Base-by-base conservation (phyloP, 37 sponge, comb jelly and placozoan species). In the Chondrosia reniformis region DNA sequence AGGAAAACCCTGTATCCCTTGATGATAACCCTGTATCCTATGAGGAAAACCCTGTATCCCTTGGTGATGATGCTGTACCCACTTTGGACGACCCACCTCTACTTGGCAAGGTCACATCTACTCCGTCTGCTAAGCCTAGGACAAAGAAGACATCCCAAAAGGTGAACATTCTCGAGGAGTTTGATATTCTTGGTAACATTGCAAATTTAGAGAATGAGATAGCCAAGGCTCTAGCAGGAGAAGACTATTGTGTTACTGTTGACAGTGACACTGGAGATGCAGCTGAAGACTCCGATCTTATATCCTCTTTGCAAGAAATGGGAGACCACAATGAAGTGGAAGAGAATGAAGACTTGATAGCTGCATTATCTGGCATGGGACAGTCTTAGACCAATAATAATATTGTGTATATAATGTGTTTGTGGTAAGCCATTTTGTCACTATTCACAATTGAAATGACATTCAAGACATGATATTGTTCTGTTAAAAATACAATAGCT, bases 281-380 rank as follows among this genome's bases (percentile, higher is more conserved):
- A 34, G 42, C 15, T 21, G 72, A 69, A 2, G 39, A 69, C 43
- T 69, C 41, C 22, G 72, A 69, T 0, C 72, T 69, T n/a, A 69
- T 69, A 25, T 25, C 32, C 1, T 69, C 72, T 2, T 44, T 69
- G 4, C 41, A 69, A 6, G 4, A 41, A 1, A 24, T 69, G 25
- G 44, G 58, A 4, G 58, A 28, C 4, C 27, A 56, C 27, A 28
- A 28, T 56, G 52, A 15, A 49, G 52, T 10, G 10, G 58, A 56
- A 6, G 58, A 56, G 58, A 8, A n/a, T n/a, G n/a, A n/a, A n/a
- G n/a, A n/a, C n/a, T n/a, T n/a, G 58, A 28, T 56, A 6, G 7
- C 27, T 24, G 58, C 27, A 49, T 15, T 19, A 49, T 19, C 52
- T 49, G 10, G 52, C 52, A 49, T 19, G 15, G 10, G 52, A 49